These are phyloP conservation scores for Sus scrofa DNA, from an alignment of 2,113 vertebrate genomes.

Conservation along the genomic window DNA sequence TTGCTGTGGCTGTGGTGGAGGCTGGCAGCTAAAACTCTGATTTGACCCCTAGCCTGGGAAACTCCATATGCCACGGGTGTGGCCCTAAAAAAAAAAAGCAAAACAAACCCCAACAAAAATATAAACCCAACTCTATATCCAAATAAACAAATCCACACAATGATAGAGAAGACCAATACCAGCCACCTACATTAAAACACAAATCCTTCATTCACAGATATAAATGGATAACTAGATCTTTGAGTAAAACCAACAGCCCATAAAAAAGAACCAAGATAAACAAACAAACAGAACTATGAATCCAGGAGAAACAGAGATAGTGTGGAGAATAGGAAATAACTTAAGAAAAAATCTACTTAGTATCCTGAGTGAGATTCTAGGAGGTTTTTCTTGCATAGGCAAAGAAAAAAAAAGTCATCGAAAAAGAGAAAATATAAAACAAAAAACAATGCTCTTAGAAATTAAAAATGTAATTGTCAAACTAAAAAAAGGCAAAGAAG, in stretches of 20 bases:
- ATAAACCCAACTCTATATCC: too few relatives aligned
- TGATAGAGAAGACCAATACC: background rate
- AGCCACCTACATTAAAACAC: background rate
- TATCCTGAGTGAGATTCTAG: background rate
- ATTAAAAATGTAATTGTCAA: constrained; percentile 14
- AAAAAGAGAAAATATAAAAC: background rate
- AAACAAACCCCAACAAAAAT: too few relatives aligned
- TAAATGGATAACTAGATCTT: background rate
- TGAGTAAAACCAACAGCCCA: background rate
- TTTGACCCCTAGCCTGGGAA: too few relatives aligned
- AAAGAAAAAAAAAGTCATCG: background rate
- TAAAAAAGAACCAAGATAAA: background rate
- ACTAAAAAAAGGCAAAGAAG: background rate
- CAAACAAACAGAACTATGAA: background rate
- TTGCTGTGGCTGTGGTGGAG: too few relatives aligned
- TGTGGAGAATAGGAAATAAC: background rate
- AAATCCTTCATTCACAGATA: background rate
- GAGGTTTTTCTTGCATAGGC: background rate
- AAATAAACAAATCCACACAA: background rate
- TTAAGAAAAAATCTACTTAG: background rate
- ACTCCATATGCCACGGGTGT: too few relatives aligned
- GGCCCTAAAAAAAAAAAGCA: too few relatives aligned
- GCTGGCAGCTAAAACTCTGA: too few relatives aligned
- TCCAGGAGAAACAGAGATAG: background rate
- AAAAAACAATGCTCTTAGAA: background rate